These are phyloP conservation scores for Ellobium chinense DNA, from an alignment of 2,888 invertebrate genomes.

Conservation along the genomic window DNA sequence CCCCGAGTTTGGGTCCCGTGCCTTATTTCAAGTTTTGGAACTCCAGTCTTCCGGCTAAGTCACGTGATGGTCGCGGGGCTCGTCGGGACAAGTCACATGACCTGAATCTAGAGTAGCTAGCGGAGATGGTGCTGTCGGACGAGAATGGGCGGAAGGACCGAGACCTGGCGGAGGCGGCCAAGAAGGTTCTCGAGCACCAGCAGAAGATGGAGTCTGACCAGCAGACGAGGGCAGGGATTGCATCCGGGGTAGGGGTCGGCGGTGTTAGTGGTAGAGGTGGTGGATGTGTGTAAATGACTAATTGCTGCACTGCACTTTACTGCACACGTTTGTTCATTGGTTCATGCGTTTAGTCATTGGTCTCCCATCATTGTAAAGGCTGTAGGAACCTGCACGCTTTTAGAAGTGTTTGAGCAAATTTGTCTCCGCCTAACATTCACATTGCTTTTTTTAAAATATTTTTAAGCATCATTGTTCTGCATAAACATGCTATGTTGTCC, in stretches of 20 bases:
- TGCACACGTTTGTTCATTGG: too few relatives aligned
- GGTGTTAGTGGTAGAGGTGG: background rate
- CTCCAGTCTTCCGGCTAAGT: slow-evolving; percentile 32
- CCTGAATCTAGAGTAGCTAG: slow-evolving; percentile 39
- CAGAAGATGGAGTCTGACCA: background rate
- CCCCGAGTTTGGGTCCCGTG: background rate
- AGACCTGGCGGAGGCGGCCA: slow-evolving; percentile 18
- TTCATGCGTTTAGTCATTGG: too few relatives aligned
- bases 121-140: slow-evolving; percentile 44
- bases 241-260: slow-evolving; percentile 17
- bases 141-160: slow-evolving; percentile 3
- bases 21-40: slow-evolving; percentile 54
- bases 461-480: too few relatives aligned
- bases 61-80: background rate
- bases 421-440: too few relatives aligned
- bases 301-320: background rate
- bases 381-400: too few relatives aligned
- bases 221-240: background rate
- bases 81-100: background rate
- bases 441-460: too few relatives aligned
- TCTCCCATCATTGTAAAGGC: too few relatives aligned
- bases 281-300: background rate
- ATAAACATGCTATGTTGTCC: too few relatives aligned
- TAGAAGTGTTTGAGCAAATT: too few relatives aligned
- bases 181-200: slow-evolving; percentile 20